Conservation (phyloP, 2,797 vertebrate genomes). For the Apodemus agrarius region DNA sequence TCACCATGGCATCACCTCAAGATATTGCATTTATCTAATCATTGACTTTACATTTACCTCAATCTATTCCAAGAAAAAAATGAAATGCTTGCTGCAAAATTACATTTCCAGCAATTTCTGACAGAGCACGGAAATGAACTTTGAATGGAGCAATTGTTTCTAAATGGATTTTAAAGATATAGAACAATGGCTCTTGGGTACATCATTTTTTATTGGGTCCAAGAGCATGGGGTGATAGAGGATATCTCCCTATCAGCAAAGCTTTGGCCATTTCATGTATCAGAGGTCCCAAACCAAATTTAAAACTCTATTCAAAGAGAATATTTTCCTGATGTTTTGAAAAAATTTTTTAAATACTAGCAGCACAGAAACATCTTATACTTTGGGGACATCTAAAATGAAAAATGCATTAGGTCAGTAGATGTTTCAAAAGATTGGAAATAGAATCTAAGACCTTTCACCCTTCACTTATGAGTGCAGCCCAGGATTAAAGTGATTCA, state of each 20-base stretch:
- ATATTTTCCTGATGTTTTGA: background rate
- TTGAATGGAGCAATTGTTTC: constrained; percentile 78
- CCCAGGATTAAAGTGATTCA: constrained; percentile 5
- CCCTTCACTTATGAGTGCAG: constrained; percentile 1
- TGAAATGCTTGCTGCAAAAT: constrained; percentile 77
- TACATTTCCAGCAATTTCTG: constrained; percentile 79
- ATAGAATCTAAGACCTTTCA: constrained; percentile 53
- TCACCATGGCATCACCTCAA: constrained; percentile 79
- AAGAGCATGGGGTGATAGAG: constrained; percentile 57
- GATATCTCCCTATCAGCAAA: constrained; percentile 9
- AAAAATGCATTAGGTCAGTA: constrained; percentile 61
- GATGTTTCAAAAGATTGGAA: constrained; percentile 46
- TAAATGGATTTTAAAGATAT: constrained; percentile 78
- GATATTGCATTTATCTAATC: constrained; percentile 69
- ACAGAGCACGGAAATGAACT: constrained; percentile 76
- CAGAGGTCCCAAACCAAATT: constrained; percentile 57
- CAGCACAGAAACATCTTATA: constrained; percentile 54
- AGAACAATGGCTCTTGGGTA: constrained; percentile 62
- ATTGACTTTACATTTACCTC: constrained; percentile 77
- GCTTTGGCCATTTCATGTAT: constrained; percentile 33
- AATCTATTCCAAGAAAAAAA: constrained; percentile 79
- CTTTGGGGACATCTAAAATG: constrained; percentile 63
- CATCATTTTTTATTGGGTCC: constrained; percentile 48
- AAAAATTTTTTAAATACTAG: constrained; percentile 41
- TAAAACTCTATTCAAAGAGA: constrained; percentile 59